These are phyloP conservation scores for Grammomys dolichurus DNA, from an alignment of 2,113 vertebrate genomes.

Conservation along the genomic window DNA sequence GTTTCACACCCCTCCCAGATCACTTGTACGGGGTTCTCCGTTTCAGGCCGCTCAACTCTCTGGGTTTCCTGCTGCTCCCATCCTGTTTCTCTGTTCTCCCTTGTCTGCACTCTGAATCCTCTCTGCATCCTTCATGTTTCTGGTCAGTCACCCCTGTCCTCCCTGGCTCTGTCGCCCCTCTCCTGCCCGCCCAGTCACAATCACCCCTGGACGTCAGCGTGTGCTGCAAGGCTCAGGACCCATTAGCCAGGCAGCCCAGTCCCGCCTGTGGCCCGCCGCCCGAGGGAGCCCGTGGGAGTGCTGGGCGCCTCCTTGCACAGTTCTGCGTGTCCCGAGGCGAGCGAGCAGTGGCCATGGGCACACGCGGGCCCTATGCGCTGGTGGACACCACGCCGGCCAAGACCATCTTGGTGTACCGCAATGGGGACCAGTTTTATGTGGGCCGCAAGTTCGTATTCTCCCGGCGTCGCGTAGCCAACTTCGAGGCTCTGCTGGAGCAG, in stretches of 20 bases:
- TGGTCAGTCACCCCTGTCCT: background rate
- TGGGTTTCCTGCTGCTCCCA: background rate
- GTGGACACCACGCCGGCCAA: conserved; percentile 82
- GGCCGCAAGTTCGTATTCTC: conserved; percentile 87
- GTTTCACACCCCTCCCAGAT: background rate
- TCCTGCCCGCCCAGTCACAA: conserved; percentile 56
- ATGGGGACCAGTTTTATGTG: conserved; percentile 87
- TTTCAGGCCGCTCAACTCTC: too few species aligned
- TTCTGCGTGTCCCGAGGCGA: background rate
- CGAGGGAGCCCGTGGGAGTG: background rate
- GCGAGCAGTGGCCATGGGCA: conserved; percentile 44
- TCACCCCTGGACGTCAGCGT: conserved; percentile 50
- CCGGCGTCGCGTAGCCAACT: conserved; percentile 82
- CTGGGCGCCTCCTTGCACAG: background rate
- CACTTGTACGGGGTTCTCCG: background rate
- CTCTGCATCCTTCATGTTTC: background rate
- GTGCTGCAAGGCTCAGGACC: background rate
- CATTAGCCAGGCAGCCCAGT: background rate
- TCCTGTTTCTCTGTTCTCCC: background rate
- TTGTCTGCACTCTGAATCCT: background rate
- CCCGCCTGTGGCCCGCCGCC: background rate
- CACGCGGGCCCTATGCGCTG: conserved; percentile 8
- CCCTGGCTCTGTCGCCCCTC: background rate
- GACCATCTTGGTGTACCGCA: conserved; percentile 87
- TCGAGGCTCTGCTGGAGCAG: conserved; percentile 87